Conservation (phyloP, 2,113 vertebrate genomes). For the Cynocephalus volans region DNA sequence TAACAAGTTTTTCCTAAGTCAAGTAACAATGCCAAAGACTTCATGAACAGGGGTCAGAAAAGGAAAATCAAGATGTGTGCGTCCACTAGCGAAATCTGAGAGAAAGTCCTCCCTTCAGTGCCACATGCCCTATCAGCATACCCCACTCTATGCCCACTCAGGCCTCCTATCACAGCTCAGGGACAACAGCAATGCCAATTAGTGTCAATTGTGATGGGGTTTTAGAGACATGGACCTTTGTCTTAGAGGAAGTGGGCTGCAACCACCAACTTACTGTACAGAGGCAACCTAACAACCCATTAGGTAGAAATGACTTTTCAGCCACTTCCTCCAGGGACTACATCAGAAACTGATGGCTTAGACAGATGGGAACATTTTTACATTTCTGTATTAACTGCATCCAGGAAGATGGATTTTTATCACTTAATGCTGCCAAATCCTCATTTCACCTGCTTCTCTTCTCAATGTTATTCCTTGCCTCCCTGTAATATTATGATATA, state of each 20-base stretch:
- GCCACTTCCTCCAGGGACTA: constrained; percentile 83
- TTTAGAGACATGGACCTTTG: constrained; percentile 72
- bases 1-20: neutral
- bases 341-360: constrained; percentile 73
- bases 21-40: neutral
- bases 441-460: constrained; percentile 52
- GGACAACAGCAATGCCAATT: constrained; percentile 73
- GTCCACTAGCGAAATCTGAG: neutral
- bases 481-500: neutral
- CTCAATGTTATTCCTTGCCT: neutral
- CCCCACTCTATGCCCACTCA: neutral
- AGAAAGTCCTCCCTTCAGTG: neutral
- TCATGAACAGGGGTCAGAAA: neutral
- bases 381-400: constrained; percentile 76
- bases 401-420: constrained; percentile 57
- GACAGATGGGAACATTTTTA: constrained; percentile 79
- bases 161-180: constrained; percentile 7
- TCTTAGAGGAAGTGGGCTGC: constrained; percentile 83
- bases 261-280: constrained; percentile 82
- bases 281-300: constrained; percentile 82
- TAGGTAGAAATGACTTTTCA: constrained; percentile 85
- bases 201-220: constrained; percentile 78
- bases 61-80: neutral
- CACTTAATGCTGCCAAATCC: constrained; percentile 22
- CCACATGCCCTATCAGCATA: neutral